phyloP scores from a whole-genome alignment of 2,888 invertebrate species.

The Bhutanitis thaidina region DNA sequence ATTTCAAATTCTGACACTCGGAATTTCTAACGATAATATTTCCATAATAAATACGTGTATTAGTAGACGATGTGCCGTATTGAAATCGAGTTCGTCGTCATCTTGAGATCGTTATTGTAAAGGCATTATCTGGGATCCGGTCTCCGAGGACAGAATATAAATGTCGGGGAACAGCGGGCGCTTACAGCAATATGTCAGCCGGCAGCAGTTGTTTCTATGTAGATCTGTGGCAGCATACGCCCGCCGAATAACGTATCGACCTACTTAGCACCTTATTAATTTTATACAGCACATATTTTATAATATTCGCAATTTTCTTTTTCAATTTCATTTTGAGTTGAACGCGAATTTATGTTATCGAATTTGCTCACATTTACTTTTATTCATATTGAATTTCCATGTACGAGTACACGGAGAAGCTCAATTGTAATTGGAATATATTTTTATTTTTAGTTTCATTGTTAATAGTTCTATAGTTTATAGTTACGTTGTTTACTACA shows the following conservation, averaged over 20 bases:
- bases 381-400: constrained; percentile 20
- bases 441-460: too few species aligned
- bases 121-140: constrained; percentile 68
- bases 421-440: constrained; percentile 8
- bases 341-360: constrained; percentile 17
- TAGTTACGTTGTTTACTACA: constrained; percentile 7
- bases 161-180: constrained; percentile 52
- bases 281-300: constrained; percentile 8
- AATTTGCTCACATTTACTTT: constrained; percentile 18
- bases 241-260: constrained; percentile 8
- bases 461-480: too few species aligned
- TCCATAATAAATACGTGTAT: constrained; percentile 48
- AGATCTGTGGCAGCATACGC: constrained; percentile 11
- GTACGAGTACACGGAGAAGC: neutral
- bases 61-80: constrained; percentile 40
- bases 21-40: constrained; percentile 36
- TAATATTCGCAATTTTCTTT: constrained; percentile 1
- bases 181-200: constrained; percentile 67
- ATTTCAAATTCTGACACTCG: constrained; percentile 37
- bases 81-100: constrained; percentile 63
- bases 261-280: constrained; percentile 17
- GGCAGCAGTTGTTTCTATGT: constrained; percentile 20
- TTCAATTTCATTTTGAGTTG: constrained; percentile 15
- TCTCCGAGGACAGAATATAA: constrained; percentile 62
- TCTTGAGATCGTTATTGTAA: constrained; percentile 68